Percentiles rank a stretch among this genome's conserved stretches.
Conservation (phyloP, 1,140 invertebrate species). For the Tetraneura akinire region DNA sequence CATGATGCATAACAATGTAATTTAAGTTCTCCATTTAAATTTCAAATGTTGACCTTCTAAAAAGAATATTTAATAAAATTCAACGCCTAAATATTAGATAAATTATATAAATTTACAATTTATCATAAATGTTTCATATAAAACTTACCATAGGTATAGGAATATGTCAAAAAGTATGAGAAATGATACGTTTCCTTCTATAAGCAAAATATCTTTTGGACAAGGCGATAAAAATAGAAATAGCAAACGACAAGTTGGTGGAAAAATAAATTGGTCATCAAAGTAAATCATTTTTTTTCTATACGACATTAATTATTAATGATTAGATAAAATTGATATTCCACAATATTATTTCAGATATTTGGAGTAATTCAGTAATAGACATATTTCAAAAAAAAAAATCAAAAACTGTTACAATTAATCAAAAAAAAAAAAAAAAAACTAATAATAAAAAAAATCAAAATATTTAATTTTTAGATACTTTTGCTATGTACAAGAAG, state of each 20-base stretch:
- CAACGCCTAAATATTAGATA: no score
- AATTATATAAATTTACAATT: no score
- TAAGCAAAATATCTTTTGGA: slow-evolving; percentile 21
- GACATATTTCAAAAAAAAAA: neutral
- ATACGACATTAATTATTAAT: neutral
- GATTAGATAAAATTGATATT: neutral
- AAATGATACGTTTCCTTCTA: slow-evolving; percentile 23
- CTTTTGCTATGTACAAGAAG: neutral
- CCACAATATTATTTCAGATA: slow-evolving; percentile 5
- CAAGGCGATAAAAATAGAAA: slow-evolving; percentile 21
- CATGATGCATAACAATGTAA: no score
- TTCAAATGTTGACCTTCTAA: no score
- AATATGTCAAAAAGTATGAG: slow-evolving; percentile 19
- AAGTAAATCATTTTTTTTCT: slow-evolving; percentile 2
- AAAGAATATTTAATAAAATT: no score
- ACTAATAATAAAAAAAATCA: slow-evolving; percentile 18
- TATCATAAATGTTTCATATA: neutral
- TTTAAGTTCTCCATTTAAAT: no score
- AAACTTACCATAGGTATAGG: neutral
- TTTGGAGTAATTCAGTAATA: slow-evolving; percentile 4
- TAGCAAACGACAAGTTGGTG: neutral
- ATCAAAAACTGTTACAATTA: neutral
- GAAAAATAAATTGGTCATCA: slow-evolving; percentile 14
- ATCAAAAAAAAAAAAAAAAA: slow-evolving; percentile 1
- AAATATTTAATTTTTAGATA: neutral